Percentiles rank a stretch among this genome's conserved stretches.
Evolutionary conservation across 2,888 invertebrate species (phyloP).

Genomic region (Pomacea canaliculata): DNA sequence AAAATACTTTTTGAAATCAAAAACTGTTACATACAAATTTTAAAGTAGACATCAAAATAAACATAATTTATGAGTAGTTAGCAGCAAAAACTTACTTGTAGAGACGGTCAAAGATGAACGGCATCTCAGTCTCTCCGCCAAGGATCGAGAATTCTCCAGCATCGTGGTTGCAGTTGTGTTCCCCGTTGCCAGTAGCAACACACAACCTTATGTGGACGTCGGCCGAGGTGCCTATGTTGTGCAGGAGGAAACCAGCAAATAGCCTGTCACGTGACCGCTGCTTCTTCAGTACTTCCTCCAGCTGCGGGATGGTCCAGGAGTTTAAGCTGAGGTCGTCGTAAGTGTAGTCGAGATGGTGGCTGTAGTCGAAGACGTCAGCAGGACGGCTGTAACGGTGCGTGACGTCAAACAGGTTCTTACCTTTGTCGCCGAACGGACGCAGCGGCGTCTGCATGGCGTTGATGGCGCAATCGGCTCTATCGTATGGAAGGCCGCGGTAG

Average conservation of each 20-base stretch:
- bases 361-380: conserved; percentile 37
- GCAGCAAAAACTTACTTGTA: conserved; percentile 17
- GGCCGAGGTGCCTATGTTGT: conserved; percentile 34
- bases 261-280: conserved; percentile 27
- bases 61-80: too few relatives aligned
- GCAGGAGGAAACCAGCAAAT: conserved; percentile 40
- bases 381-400: conserved; percentile 38
- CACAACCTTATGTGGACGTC: conserved; percentile 34
- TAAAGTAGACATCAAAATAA: too few relatives aligned
- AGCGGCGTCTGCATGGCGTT: conserved; percentile 35
- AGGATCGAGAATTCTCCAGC: conserved; percentile 30
- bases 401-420: conserved; percentile 31
- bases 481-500: conserved; percentile 32
- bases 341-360: conserved; percentile 31
- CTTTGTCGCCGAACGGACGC: conserved; percentile 37
- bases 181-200: conserved; percentile 18
- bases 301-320: conserved; percentile 40
- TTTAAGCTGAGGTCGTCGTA: conserved; percentile 41
- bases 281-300: conserved; percentile 27
- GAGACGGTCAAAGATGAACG: conserved; percentile 29
- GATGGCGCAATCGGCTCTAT: conserved; percentile 39
- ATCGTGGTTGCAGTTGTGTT: conserved; percentile 26
- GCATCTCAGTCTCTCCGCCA: conserved; percentile 32
- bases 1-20: too few relatives aligned
- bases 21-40: too few relatives aligned